Evolutionary conservation across 2,888 invertebrate genomes (phyloP).

Genomic region (Pyrocoelia pectoralis): DNA sequence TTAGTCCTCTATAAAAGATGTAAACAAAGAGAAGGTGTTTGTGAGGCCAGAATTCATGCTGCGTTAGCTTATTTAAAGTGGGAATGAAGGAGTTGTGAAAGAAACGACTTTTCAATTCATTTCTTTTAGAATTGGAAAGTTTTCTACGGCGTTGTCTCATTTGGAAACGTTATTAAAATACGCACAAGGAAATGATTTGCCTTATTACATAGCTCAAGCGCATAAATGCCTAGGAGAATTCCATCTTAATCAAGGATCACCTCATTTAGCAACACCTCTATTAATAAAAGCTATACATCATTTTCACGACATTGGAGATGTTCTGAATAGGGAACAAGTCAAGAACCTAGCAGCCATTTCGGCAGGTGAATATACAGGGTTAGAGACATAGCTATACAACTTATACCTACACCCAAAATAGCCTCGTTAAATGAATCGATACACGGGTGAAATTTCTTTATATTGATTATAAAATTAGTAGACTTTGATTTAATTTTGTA

Average conservation of each 20-base stretch:
- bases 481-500: not conserved
- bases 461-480: too few relatives aligned
- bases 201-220: constrained; percentile 51
- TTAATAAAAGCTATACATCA: constrained; percentile 50
- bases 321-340: constrained; percentile 47
- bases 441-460: too few relatives aligned
- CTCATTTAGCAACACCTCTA: constrained; percentile 49
- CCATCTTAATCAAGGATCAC: constrained; percentile 50
- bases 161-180: constrained; percentile 45
- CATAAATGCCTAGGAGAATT: constrained; percentile 55
- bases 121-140: constrained; percentile 47
- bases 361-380: constrained; percentile 43
- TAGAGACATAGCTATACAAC: too few relatives aligned
- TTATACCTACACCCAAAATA: too few relatives aligned
- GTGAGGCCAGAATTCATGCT: constrained; percentile 64
- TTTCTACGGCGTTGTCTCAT: constrained; percentile 44
- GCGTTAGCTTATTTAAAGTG: constrained; percentile 66
- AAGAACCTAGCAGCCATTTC: constrained; percentile 54
- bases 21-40: constrained; percentile 60
- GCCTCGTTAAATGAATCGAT: too few relatives aligned
- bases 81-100: constrained; percentile 7
- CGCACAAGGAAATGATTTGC: constrained; percentile 46
- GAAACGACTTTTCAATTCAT: too few relatives aligned
- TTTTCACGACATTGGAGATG: constrained; percentile 45
- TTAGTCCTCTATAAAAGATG: constrained; percentile 58